Percentiles rank a stretch among this genome's conserved stretches.
phyloP scores from a whole-genome alignment of 1,140 invertebrate genomes.

The Pteromalus puparum region DNA sequence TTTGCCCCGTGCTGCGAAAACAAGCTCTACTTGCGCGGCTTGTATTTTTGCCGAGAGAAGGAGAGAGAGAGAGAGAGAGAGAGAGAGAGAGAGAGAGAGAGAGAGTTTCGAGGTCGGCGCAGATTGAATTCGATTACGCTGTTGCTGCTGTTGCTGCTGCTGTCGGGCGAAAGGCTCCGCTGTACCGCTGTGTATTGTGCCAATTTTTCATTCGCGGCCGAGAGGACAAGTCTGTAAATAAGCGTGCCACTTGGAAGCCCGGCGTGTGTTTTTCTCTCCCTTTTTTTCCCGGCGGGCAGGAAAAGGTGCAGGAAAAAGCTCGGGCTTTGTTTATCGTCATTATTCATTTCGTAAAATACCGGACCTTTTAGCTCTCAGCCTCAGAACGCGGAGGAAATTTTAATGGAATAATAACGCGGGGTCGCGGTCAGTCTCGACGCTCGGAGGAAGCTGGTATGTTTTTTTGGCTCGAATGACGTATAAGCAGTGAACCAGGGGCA shows the following conservation, averaged over 20 bases:
- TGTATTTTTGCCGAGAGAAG: not conserved
- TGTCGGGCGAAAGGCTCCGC: not conserved
- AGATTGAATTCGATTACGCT: constrained; percentile 22
- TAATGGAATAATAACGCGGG: not conserved
- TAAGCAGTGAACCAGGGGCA: not conserved
- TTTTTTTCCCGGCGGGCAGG: not conserved
- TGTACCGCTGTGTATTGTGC: not conserved
- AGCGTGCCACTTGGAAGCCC: not conserved
- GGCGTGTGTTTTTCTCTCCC: not conserved
- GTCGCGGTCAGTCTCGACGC: not conserved
- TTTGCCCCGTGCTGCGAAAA: not conserved
- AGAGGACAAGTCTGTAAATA: not conserved
- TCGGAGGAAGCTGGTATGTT: not conserved
- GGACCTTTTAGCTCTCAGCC: too few species aligned
- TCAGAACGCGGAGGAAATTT: not conserved
- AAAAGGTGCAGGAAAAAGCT: not conserved
- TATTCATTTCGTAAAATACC: not conserved
- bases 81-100: too few species aligned
- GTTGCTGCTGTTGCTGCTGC: too few species aligned
- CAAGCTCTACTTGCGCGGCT: not conserved
- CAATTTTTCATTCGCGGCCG: constrained; percentile 14
- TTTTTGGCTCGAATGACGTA: too few species aligned
- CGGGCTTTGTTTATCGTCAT: not conserved
- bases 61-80: not conserved
- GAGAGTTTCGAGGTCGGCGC: not conserved